Percentiles rank a stretch among this genome's conserved stretches.
Conservation (phyloP, 2,113 vertebrate species). For the Phrynocephalus versicolor region DNA sequence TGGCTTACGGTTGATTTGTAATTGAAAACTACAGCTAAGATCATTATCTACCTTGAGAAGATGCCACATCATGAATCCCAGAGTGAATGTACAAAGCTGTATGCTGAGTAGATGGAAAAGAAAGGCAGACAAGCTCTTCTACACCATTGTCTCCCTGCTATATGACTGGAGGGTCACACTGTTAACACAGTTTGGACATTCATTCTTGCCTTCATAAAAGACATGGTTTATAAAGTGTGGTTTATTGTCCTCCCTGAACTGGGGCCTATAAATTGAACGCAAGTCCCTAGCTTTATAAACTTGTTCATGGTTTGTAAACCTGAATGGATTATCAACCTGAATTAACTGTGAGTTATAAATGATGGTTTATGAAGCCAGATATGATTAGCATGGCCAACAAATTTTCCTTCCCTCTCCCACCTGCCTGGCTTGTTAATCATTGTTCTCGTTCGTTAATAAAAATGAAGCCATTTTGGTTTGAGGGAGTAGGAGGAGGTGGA, state of each 20-base stretch:
- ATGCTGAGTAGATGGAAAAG: background rate
- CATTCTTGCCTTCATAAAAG: too few species aligned
- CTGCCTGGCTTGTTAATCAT: background rate
- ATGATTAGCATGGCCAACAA: background rate
- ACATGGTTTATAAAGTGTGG: too few species aligned
- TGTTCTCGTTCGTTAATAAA: background rate
- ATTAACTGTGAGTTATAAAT: background rate
- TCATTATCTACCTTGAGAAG: too few species aligned
- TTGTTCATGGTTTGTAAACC: background rate
- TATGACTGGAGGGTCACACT: too few species aligned
- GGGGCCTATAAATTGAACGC: too few species aligned
- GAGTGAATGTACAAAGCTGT: background rate
- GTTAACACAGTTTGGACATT: too few species aligned
- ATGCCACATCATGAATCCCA: background rate
- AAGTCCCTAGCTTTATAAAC: background rate
- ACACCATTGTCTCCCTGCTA: too few species aligned
- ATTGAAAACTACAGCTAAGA: background rate
- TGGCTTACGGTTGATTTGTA: background rate
- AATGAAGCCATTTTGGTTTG: background rate
- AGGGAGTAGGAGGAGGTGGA: too few species aligned
- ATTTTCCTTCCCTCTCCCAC: background rate
- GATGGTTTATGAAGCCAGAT: background rate
- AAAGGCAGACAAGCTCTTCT: background rate
- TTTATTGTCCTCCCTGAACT: too few species aligned
- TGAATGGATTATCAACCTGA: background rate